Base-by-base conservation (phyloP, 1,140 invertebrate genomes). In the Mesaphorura yosii region DNA sequence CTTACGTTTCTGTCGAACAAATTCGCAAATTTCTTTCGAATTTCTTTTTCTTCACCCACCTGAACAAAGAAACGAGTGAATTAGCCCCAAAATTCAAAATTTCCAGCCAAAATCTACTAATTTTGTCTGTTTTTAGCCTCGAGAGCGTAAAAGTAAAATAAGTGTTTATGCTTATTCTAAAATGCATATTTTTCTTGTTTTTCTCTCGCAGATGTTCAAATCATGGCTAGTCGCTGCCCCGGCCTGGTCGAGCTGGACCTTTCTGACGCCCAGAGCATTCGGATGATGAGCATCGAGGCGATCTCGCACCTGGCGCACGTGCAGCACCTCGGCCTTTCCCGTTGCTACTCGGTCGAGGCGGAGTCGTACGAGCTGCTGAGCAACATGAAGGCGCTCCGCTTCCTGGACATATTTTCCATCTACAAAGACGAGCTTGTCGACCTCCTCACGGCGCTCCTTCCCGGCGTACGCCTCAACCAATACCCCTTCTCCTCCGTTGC, bases 401-500 rank as follows among this genome's bases (percentile, higher is more conserved):
- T 34, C n/a, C 31, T 34, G n/a, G 31, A 34, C 10, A 34, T 34
- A 10, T 34, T 10, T 34, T 10, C 31, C 10, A 34, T 34, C 10
- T 34, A 10, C 10, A 34, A 34, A 34, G 31, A 34, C 10, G 10
- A 10, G 10, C 10, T 10, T n/a, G n/a, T 34, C n/a, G n/a, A 34
- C 10, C 10, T n/a, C 31, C n/a, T 34, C 10, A n/a, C 10, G n/a
- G 31, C 31, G 10, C 31, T 10, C 10, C 31, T 34, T 34, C 31
- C 31, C n/a, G 31, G 31, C n/a, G 31, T 34, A 10, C 31, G 10
- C n/a, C 10, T 34, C 31, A 34, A 34, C n/a, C 10, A 34, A 10
- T 34, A 10, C 31, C 31, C 31, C 10, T 51, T 84, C 82, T 70
- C 86, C 86, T 59, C 83, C 2, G 79, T 92, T 25, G 86, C 88